Evolutionary conservation across 2,797 vertebrate species (phyloP).

Genomic region (Hapalemur alaotrensis): DNA sequence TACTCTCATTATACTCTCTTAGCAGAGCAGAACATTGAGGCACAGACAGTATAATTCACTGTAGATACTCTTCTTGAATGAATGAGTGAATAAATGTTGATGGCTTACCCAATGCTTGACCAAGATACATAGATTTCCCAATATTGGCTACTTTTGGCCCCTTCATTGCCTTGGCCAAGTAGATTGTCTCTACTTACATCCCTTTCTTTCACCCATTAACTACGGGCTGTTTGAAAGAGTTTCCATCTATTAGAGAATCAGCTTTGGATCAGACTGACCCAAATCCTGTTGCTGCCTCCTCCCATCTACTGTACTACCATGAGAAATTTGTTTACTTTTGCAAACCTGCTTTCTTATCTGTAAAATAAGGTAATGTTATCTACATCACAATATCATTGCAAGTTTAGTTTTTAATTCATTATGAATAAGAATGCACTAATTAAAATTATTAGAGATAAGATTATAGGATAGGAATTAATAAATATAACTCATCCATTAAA

Average conservation of each 20-base stretch:
- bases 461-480: not conserved
- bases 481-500: not conserved
- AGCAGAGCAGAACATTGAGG: not conserved
- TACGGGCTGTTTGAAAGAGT: not conserved
- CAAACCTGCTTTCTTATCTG: not conserved
- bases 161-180: not conserved
- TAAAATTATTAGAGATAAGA: not conserved
- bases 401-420: slow-evolving; percentile 37
- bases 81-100: not conserved
- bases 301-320: not conserved
- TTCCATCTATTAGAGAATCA: not conserved
- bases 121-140: not conserved
- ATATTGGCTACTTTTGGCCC: not conserved
- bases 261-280: not conserved
- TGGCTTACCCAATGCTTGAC: not conserved
- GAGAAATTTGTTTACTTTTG: not conserved
- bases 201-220: not conserved
- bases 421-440: not conserved
- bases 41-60: not conserved
- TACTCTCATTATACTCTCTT: not conserved
- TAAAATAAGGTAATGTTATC: not conserved
- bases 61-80: not conserved
- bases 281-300: not conserved
- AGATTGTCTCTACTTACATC: not conserved
- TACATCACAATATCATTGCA: not conserved